Evolutionary conservation across 1,140 invertebrate species (phyloP), one percentile per base, ranked within the genome.

Genomic region (Drosophila gunungcola): DNA sequence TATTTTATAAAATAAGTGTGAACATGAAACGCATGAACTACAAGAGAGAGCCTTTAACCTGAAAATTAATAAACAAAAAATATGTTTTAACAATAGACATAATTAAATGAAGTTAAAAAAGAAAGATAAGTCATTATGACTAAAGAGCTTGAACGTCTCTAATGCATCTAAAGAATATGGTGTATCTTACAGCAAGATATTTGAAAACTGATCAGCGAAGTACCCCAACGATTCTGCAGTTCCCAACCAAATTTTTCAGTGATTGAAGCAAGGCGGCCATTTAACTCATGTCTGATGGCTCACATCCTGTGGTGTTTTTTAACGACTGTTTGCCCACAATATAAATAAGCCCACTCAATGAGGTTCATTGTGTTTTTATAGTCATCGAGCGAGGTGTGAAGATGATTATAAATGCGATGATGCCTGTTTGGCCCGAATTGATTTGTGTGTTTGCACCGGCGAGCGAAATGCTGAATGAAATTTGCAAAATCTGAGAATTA

Each of bases 401-500:
- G 2, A 48, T 7, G 21, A 48, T 43, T 58, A 52, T 51, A 42
- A 32, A 29, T 21, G 11, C 32, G 29, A n/a, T 34, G 38, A 36
- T 57, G 41, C 36, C 55, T 68, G 16, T 21, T 69, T 68, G 64
- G 27, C 13, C 48, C 49, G 6, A 16, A 76, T 58, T 77, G 74
- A 76, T 76, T 76, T 76, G 73, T 76, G 73, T 34, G 38, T 75
- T 75, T 75, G 73, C 73, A 75, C 73, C 48, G 58, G 52, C 42
- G 6, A 9, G 36, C 32, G 46, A 41, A 65, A 25, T 38, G 61
- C 73, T 77, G 74, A 77, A 77, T 77, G 74, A 77, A 73, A 54
- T 60, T 54, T 43, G 41, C 46, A 29, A 60, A 29, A 10, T 43
- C 13, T 5, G 6, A 5, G n/a, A 16, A 7, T 7, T 11, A n/a